A percentile compares a stretch with the other conserved stretches of the same genome.
These are phyloP conservation scores for Vombatus ursinus DNA, from an alignment of 2,113 vertebrate genomes.

Conservation along the genomic window DNA sequence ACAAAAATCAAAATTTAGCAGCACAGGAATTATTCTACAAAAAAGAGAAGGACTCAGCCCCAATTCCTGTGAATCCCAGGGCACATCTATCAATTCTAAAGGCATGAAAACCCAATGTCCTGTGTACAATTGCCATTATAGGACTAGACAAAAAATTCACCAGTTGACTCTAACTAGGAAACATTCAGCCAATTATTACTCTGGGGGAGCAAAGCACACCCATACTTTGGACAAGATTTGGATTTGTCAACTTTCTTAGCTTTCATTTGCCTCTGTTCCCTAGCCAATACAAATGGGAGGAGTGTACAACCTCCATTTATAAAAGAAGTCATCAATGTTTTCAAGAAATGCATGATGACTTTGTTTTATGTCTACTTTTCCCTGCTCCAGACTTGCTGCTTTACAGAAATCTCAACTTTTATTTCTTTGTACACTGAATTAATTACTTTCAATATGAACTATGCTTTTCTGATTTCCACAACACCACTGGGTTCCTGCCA, in stretches of 20 bases:
- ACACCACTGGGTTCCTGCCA: conserved; percentile 70
- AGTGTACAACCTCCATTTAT: neutral
- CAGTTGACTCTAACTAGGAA: neutral
- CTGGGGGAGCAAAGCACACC: neutral
- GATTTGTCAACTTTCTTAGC: neutral
- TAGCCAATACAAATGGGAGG: neutral
- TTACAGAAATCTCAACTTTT: conserved; percentile 53
- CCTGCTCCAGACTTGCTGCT: fast-evolving
- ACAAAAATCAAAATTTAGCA: neutral
- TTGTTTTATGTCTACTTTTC: conserved; percentile 53
- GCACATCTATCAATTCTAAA: neutral
- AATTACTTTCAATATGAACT: conserved; percentile 70
- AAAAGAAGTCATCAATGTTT: neutral
- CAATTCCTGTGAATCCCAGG: neutral
- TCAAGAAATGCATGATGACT: neutral
- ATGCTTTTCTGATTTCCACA: conserved; percentile 69
- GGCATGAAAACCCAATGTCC: neutral
- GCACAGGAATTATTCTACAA: neutral
- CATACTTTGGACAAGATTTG: neutral
- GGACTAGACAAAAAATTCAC: neutral
- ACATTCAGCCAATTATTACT: neutral
- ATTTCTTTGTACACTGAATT: conserved; percentile 72
- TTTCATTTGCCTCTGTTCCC: neutral
- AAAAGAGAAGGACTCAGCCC: neutral
- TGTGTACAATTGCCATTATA: neutral